Conservation (phyloP, 2,888 invertebrate species). For the Molorchus minor region DNA sequence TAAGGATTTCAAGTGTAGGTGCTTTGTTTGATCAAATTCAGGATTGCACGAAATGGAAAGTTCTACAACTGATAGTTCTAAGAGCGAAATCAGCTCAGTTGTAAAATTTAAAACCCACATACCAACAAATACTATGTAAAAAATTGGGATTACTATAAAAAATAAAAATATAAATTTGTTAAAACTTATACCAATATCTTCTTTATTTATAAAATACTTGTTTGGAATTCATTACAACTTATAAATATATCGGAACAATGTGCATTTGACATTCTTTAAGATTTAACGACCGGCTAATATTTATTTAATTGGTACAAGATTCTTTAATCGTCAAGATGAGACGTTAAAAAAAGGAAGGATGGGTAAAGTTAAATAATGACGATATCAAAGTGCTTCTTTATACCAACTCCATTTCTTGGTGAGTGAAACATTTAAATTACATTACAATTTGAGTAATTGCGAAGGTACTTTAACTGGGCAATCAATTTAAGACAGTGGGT, state of each 20-base stretch:
- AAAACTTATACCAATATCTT: too few species aligned
- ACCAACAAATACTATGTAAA: background rate
- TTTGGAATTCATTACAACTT: too few species aligned
- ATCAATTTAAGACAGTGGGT: slow-evolving; percentile 17
- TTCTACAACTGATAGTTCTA: background rate
- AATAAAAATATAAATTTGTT: too few species aligned
- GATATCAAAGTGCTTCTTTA: slow-evolving; percentile 2
- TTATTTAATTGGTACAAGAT: background rate
- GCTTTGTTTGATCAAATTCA: too few species aligned
- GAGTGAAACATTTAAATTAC: slow-evolving; percentile 19
- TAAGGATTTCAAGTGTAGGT: too few species aligned
- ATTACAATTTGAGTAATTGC: slow-evolving; percentile 25
- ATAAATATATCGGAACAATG: too few species aligned
- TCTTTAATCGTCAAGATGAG: background rate
- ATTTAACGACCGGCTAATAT: background rate
- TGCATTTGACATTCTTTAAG: background rate
- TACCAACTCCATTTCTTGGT: background rate
- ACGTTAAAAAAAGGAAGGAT: background rate
- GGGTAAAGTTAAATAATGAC: slow-evolving; percentile 13
- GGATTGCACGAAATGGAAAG: background rate
- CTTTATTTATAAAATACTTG: too few species aligned
- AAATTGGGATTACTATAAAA: background rate
- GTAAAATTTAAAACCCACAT: background rate
- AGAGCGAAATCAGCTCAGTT: too few species aligned
- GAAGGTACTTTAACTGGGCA: slow-evolving; percentile 18